Conservation (phyloP, 2,797 vertebrate species). For the Adrianichthys oophorus region DNA sequence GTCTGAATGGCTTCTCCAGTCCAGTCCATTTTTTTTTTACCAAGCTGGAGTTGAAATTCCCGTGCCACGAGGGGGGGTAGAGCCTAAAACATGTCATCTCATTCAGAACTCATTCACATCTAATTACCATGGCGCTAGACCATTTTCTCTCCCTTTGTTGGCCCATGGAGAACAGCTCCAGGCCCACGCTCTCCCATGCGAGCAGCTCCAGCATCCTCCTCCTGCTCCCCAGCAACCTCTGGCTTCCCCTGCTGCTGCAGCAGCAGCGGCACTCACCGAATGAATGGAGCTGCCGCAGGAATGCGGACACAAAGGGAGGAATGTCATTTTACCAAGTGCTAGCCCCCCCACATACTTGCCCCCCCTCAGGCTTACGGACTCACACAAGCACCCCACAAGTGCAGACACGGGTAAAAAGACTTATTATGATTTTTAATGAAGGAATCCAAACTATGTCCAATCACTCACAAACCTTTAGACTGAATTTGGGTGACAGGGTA, state of each 20-base stretch:
- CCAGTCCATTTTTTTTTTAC: conserved; percentile 52
- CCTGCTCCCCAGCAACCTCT: conserved; percentile 64
- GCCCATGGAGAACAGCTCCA: conserved; percentile 67
- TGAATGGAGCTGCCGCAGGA: conserved; percentile 79
- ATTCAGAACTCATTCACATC: conserved; percentile 71
- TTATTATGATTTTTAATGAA: conserved; percentile 29
- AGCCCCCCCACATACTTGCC: conserved; percentile 23
- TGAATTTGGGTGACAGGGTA: neutral
- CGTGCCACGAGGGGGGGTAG: conserved; percentile 35
- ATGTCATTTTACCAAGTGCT: conserved; percentile 79
- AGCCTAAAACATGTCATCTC: conserved; percentile 62
- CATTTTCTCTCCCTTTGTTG: conserved; percentile 79
- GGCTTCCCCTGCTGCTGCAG: conserved; percentile 69
- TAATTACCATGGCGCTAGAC: conserved; percentile 75
- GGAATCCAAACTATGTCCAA: conserved; percentile 16
- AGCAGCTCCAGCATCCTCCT: conserved; percentile 69
- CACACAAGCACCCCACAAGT: conserved; percentile 60
- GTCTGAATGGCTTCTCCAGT: conserved; percentile 9
- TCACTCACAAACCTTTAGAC: neutral
- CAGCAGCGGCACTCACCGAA: conserved; percentile 66
- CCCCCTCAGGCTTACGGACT: conserved; percentile 17
- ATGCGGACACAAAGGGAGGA: conserved; percentile 82
- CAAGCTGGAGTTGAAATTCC: conserved; percentile 65
- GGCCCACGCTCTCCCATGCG: conserved; percentile 73
- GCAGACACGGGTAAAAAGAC: conserved; percentile 65